Base-by-base conservation (phyloP, 1,140 invertebrate species). In the Popillia japonica region DNA sequence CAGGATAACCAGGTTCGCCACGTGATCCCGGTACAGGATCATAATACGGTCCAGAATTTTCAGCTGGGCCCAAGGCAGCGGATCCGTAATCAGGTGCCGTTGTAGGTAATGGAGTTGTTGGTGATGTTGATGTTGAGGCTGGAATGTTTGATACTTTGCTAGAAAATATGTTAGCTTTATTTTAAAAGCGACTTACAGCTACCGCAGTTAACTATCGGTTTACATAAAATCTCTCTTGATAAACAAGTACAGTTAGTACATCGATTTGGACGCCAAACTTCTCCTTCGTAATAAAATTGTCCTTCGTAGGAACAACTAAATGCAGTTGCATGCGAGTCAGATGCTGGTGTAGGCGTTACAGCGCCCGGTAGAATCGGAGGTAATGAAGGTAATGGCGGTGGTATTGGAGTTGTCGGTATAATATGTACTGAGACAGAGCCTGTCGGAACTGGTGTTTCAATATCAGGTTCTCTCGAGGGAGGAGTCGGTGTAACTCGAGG, bases 191-290 rank as follows among this genome's bases (percentile, higher is more conserved):
- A 34, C 61, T 68, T 27, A 68, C 61, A 22, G 11, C 11, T 68
- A 68, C 27, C 22, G 9, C 61, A 68, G 61, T 68, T 68, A 14
- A 9, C 22, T 68, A 68, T 68, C 22, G 9, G 3, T 68, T 68
- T 68, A 40, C 72, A 74, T 41, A 74, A 7, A 7, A 92, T 89
- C 23, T 88, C 86, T 6, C 91, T 90, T 11, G 82, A 79, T 55
- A 83, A 85, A 82, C 93, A 94, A 72, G 87, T 87, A 83, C 93
- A 94, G 23, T 89, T 86, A 0, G 91, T 91, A 85, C 93, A 94
- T 77, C 88, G 88, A 83, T 92, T 90, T 6, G 90, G 87, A 80
- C 88, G 89, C 92, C 92, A 93, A 55, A 87, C 87, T 77, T 92
- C 89, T 10, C 91, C 91, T 76, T 93, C 91, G 2, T 87, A 84